phyloP scores from a whole-genome alignment of 2,113 vertebrate species.

The Emydocephalus ijimae region DNA sequence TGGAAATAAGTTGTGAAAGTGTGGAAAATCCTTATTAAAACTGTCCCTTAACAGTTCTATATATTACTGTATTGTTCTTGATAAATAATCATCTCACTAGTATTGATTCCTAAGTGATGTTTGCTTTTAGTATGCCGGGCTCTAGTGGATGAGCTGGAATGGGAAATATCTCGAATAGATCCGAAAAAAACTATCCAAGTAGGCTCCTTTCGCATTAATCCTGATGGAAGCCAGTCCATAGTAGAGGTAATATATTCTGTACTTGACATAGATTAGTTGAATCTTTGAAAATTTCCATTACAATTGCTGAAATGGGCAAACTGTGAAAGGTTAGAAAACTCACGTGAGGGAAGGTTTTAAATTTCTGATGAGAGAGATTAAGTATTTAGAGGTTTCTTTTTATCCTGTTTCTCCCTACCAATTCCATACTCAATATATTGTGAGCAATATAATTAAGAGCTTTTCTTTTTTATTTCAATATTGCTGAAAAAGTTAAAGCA shows the following conservation, averaged over 20 bases:
- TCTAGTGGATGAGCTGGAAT: conserved; percentile 94
- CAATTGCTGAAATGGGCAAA: rapidly evolving
- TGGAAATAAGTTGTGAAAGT: not conserved
- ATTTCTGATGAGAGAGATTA: not conserved
- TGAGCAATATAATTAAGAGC: not conserved
- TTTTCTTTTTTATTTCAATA: not conserved
- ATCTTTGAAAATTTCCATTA: not conserved
- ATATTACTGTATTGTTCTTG: not conserved
- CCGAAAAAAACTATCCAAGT: conserved; percentile 93
- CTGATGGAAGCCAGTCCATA: conserved; percentile 91
- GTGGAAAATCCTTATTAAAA: not conserved
- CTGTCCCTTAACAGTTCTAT: not conserved
- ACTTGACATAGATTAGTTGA: not conserved
- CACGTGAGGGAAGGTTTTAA: not conserved
- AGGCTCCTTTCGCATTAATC: conserved; percentile 93
- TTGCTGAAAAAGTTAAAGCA: not conserved
- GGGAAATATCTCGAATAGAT: conserved; percentile 89
- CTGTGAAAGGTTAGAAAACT: not conserved
- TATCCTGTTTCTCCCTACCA: not conserved
- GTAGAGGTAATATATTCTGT: conserved; percentile 76
- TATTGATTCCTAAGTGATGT: rapidly evolving
- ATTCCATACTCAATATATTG: not conserved
- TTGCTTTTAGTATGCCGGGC: conserved; percentile 83
- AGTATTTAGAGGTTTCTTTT: too few relatives aligned
- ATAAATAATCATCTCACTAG: not conserved